phyloP scores from a whole-genome alignment of 2,113 vertebrate species.

The Ptychochromis oligacanthus region DNA sequence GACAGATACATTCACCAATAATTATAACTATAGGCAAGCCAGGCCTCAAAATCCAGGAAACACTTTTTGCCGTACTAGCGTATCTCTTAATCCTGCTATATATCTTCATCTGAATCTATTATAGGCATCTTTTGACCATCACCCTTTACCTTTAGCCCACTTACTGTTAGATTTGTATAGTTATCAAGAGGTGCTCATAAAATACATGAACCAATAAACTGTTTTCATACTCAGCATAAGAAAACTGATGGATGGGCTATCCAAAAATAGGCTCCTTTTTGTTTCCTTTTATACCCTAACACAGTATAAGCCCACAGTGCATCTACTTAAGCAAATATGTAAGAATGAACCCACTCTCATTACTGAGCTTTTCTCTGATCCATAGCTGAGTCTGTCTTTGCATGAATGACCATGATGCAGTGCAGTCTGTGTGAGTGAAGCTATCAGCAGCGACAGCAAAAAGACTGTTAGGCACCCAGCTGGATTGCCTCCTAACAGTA shows the following conservation, averaged over 20 bases:
- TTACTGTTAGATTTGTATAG: not conserved
- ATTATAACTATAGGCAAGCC: too few species aligned
- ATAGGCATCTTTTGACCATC: not conserved
- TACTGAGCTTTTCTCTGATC: slow-evolving; percentile 59
- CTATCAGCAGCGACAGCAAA: slow-evolving; percentile 46
- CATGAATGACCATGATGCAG: slow-evolving; percentile 65
- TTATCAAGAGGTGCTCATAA: not conserved
- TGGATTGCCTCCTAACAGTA: slow-evolving; percentile 32
- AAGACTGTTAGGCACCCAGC: slow-evolving; percentile 47
- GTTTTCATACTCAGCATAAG: not conserved
- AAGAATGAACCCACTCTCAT: slow-evolving; percentile 12
- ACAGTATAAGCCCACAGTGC: not conserved
- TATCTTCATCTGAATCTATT: not conserved
- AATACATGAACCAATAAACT: not conserved
- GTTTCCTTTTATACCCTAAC: not conserved
- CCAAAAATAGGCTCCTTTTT: not conserved
- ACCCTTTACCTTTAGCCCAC: not conserved
- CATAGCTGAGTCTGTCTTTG: slow-evolving; percentile 59
- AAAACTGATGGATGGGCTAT: not conserved
- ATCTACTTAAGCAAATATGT: slow-evolving; percentile 39
- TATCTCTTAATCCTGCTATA: not conserved
- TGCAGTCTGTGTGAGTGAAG: slow-evolving; percentile 52
- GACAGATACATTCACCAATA: too few species aligned
- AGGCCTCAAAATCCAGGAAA: not conserved
- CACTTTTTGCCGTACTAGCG: not conserved